Conservation (phyloP, 2,888 invertebrate species). For the Escarpia spicata region DNA sequence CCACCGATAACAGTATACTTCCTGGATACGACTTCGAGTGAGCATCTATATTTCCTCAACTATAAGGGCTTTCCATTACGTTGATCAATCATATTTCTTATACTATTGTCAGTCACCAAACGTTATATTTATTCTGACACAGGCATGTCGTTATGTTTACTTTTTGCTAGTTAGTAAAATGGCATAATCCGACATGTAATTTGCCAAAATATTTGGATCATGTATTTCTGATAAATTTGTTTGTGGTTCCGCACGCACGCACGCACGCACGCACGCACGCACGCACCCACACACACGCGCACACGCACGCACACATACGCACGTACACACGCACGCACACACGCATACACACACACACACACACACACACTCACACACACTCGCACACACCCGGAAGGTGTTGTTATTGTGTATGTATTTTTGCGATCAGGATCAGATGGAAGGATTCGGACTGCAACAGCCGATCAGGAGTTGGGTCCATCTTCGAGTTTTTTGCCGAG, state of each 20-base stretch:
- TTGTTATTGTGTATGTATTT: not conserved
- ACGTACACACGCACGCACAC: not conserved
- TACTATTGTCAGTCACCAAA: not conserved
- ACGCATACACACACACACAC: not conserved
- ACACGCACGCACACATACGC: not conserved
- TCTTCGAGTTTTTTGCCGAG: conserved; percentile 36
- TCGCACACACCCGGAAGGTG: not conserved
- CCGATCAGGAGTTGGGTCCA: conserved; percentile 35
- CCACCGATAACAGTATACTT: not conserved
- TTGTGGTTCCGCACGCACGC: no score
- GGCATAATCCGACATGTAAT: not conserved
- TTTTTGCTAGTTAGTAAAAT: not conserved
- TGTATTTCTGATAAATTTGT: not conserved
- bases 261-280: not conserved
- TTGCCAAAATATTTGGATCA: not conserved
- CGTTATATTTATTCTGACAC: not conserved
- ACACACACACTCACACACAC: not conserved
- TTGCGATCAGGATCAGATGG: conserved; percentile 28
- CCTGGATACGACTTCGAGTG: conserved; percentile 35
- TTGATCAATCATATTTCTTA: not conserved
- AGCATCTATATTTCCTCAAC: not conserved
- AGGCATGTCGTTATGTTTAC: not conserved
- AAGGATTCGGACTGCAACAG: conserved; percentile 40
- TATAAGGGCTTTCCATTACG: not conserved
- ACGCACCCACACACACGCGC: not conserved